A percentile compares a stretch with the other conserved stretches of the same genome.
phyloP scores from a whole-genome alignment of 64 coral and sea anemone genomes.

The Porites australiensis region DNA sequence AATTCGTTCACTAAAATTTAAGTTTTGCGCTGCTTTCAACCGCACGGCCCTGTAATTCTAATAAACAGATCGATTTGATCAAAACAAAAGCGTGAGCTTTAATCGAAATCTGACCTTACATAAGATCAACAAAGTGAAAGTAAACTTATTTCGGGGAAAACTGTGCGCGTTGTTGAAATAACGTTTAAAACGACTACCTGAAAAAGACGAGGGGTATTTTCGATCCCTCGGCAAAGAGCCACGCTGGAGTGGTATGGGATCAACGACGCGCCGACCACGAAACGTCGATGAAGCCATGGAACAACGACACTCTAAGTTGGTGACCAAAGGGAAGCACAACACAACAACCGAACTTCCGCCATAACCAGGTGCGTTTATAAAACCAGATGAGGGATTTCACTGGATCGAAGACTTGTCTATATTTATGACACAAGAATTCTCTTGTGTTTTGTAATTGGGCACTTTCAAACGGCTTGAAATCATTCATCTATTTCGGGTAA shows the following conservation, averaged over 20 bases:
- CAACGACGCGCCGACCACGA: slow-evolving; percentile 64
- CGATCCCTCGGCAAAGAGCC: slow-evolving; percentile 44
- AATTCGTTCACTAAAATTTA: not conserved
- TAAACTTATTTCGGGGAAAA: not conserved
- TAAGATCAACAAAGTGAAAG: not conserved
- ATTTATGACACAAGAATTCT: not conserved
- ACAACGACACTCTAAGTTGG: not conserved
- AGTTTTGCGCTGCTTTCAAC: not conserved
- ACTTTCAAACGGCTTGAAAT: slow-evolving; percentile 53
- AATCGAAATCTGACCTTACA: not conserved
- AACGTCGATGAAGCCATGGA: slow-evolving; percentile 67
- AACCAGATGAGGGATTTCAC: not conserved
- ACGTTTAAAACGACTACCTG: slow-evolving; percentile 37
- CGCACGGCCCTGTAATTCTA: too few relatives aligned
- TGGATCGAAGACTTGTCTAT: not conserved
- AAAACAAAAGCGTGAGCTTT: slow-evolving; percentile 20
- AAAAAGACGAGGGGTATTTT: slow-evolving; percentile 54
- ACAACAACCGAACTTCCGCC: slow-evolving; percentile 61
- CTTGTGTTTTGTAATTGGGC: not conserved
- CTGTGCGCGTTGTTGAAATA: not conserved
- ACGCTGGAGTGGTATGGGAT: slow-evolving; percentile 68
- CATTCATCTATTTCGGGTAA: slow-evolving; percentile 60
- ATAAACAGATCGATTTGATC: slow-evolving; percentile 31
- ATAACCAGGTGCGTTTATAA: slow-evolving; percentile 9
- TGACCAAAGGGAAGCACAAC: not conserved